Conservation (phyloP, 2,797 vertebrate genomes). For the Alcedo quadribrachys region DNA sequence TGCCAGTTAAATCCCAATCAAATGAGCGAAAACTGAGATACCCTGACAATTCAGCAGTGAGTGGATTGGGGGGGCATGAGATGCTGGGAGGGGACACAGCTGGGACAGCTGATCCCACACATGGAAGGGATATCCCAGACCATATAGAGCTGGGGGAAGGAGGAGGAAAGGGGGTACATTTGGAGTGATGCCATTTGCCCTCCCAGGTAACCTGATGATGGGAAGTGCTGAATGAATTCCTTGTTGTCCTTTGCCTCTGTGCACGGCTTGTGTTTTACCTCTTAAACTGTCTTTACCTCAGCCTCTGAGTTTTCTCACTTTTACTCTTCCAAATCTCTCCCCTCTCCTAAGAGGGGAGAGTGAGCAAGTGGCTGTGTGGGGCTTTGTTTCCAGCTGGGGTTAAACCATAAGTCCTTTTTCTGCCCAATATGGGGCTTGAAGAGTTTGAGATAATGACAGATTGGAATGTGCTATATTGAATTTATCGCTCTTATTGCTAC, state of each 20-base stretch:
- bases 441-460: neutral
- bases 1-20: neutral
- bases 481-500: neutral
- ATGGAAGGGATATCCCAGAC: too few species aligned
- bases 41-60: neutral
- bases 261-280: neutral
- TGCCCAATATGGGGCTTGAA: neutral
- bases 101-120: too few species aligned
- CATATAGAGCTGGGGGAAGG: too few species aligned
- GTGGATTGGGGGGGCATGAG: too few species aligned
- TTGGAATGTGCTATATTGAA: neutral
- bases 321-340: neutral
- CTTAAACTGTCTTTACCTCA: neutral
- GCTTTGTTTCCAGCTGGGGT: neutral
- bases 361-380: neutral
- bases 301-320: neutral
- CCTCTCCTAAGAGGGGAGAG: neutral
- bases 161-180: too few species aligned
- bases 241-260: neutral
- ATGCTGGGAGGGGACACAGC: too few species aligned
- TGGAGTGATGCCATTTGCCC: too few species aligned
- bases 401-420: neutral
- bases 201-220: neutral
- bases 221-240: neutral
- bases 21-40: neutral